Conservation (phyloP, 2,888 invertebrate genomes). For the Acronicta aceris region DNA sequence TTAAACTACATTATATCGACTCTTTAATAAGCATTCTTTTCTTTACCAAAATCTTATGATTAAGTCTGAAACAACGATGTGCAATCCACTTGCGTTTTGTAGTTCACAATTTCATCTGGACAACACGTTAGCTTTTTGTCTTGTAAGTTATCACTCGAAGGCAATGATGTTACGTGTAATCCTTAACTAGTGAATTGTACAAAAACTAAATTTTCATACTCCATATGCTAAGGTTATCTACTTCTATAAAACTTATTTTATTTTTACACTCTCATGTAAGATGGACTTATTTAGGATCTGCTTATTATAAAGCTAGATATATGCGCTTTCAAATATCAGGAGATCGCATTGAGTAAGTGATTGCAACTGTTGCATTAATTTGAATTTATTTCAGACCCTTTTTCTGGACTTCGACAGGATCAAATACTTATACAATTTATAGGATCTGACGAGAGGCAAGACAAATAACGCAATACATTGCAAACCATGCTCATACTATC, state of each 20-base stretch:
- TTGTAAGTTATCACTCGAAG: conserved; percentile 61
- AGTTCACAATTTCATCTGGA: conserved; percentile 53
- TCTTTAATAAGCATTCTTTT: conserved; percentile 67
- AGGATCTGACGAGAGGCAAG: conserved; percentile 28
- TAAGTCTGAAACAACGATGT: conserved; percentile 60
- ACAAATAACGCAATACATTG: conserved; percentile 3
- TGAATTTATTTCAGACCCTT: conserved; percentile 6
- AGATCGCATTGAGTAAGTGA: conserved; percentile 33
- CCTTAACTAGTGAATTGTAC: conserved; percentile 84
- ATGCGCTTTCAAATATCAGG: conserved; percentile 16
- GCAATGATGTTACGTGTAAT: conserved; percentile 70
- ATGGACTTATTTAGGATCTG: conserved; percentile 35
- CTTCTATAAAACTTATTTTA: conserved; percentile 79
- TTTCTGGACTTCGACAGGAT: conserved; percentile 10
- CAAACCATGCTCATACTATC: neutral
- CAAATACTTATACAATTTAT: conserved; percentile 29
- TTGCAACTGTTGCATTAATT: conserved; percentile 12
- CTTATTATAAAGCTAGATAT: conserved; percentile 24
- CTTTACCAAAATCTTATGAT: conserved; percentile 61
- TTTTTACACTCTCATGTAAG: conserved; percentile 76
- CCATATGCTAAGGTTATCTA: conserved; percentile 78
- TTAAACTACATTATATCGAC: conserved; percentile 65
- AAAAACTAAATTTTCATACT: conserved; percentile 84
- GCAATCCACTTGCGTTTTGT: conserved; percentile 58
- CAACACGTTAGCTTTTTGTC: conserved; percentile 47